A percentile compares a stretch with the other conserved stretches of the same genome.
phyloP scores from a whole-genome alignment of 2,113 vertebrate genomes.

The Gavialis gangeticus region DNA sequence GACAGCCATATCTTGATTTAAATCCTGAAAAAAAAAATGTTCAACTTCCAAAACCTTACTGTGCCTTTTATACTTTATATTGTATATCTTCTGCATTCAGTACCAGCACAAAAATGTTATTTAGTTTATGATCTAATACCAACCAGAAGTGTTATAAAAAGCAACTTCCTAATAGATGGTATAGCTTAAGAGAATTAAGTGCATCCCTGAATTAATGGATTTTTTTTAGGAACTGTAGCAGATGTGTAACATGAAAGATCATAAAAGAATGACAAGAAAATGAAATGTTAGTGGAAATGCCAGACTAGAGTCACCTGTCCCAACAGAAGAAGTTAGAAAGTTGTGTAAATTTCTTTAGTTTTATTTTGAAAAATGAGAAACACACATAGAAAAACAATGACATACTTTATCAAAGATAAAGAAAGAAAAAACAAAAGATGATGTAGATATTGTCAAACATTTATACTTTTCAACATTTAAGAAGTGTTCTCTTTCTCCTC shows the following conservation, averaged over 20 bases:
- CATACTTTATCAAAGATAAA: not conserved
- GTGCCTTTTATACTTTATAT: not conserved
- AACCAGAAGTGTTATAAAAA: not conserved
- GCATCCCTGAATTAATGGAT: not conserved
- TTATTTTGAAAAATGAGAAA: slow-evolving; percentile 36
- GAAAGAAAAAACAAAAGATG: not conserved
- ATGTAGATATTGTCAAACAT: slow-evolving; percentile 3
- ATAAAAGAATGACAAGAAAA: not conserved
- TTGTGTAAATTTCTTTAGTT: not conserved
- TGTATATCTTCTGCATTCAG: not conserved
- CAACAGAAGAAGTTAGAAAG: not conserved
- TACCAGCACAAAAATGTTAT: not conserved
- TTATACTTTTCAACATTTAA: not conserved
- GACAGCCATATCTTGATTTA: not conserved
- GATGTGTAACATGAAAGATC: not conserved
- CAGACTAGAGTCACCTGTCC: not conserved
- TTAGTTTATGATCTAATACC: not conserved
- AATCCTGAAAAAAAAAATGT: not conserved
- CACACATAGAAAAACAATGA: not conserved
- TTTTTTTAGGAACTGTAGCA: not conserved
- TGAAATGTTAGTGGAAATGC: not conserved
- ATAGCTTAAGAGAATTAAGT: not conserved
- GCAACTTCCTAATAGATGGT: not conserved
- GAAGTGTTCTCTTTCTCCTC: slow-evolving; percentile 77
- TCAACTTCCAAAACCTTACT: not conserved